These are phyloP conservation scores for Propithecus deckenii DNA, from an alignment of 2,797 vertebrate genomes.

Conservation along the genomic window DNA sequence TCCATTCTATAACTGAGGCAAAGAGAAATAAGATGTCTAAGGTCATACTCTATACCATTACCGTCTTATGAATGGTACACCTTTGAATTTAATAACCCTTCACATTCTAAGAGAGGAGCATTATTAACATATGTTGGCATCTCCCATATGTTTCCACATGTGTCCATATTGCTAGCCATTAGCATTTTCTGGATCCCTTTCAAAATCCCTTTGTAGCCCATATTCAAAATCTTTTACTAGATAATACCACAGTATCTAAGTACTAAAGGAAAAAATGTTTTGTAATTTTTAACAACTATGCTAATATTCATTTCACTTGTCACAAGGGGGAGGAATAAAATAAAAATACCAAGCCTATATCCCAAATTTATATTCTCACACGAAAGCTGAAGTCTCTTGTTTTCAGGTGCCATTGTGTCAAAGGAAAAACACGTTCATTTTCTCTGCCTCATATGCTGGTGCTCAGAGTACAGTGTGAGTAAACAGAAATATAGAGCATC, in stretches of 20 bases:
- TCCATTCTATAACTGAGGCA: neutral
- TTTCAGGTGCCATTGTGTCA: neutral
- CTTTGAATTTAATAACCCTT: neutral
- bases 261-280: neutral
- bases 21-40: neutral
- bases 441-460: rapidly evolving
- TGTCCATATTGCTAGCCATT: neutral
- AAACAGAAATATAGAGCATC: neutral
- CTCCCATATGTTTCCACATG: neutral
- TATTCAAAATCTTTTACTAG: neutral
- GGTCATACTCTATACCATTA: neutral
- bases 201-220: neutral
- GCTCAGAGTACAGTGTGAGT: neutral
- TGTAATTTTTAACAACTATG: neutral
- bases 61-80: neutral
- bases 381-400: neutral
- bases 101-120: neutral
- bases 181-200: neutral
- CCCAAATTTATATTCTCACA: neutral
- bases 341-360: neutral
- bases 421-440: rapidly evolving
- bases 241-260: neutral
- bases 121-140: neutral
- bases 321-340: neutral
- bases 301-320: neutral